Conservation (phyloP, 2,888 invertebrate species). For the Magallana nippona region DNA sequence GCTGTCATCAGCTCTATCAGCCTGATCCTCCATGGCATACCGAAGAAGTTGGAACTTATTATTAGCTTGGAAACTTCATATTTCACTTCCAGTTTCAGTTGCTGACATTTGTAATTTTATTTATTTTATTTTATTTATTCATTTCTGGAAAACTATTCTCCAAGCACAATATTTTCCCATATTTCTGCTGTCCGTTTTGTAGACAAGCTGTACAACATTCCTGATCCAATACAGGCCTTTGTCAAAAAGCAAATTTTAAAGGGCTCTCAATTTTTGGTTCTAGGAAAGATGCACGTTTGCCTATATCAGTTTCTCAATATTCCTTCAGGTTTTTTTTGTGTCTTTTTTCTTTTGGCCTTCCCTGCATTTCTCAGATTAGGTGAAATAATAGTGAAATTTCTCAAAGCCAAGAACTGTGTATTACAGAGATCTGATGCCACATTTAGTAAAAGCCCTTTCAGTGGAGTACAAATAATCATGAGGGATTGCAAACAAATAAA, state of each 20-base stretch:
- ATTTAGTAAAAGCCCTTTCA: no score
- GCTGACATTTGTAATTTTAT: slow-evolving; percentile 1
- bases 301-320: neutral
- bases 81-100: neutral
- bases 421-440: no score
- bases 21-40: neutral
- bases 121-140: no score
- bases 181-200: slow-evolving; percentile 8
- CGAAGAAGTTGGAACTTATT: neutral
- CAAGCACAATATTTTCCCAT: neutral
- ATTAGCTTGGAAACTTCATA: neutral
- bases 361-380: neutral
- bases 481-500: no score
- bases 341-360: neutral
- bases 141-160: neutral
- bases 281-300: neutral
- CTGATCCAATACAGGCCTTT: neutral
- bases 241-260: neutral
- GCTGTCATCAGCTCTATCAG: neutral
- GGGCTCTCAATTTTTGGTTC: neutral
- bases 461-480: no score
- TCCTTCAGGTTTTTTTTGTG: neutral
- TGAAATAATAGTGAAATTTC: neutral
- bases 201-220: neutral
- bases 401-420: neutral